phyloP scores from a whole-genome alignment of 2,888 invertebrate species.

The Apodemia mormo region DNA sequence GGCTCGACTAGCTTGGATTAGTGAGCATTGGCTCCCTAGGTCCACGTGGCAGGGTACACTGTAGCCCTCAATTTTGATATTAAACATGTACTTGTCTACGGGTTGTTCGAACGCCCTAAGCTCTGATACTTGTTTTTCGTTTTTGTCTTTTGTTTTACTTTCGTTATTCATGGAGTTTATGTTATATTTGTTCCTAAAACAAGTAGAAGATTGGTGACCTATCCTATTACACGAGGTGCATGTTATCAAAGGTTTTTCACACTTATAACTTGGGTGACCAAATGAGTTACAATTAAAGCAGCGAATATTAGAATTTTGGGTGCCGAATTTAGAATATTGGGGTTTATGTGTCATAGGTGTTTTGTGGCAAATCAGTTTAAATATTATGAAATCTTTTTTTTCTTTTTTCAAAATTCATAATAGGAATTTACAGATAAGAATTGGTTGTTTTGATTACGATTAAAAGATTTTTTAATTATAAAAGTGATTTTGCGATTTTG shows the following conservation, averaged over 20 bases:
- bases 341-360: neutral
- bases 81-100: neutral
- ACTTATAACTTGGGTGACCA: constrained; percentile 10
- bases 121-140: neutral
- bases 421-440: too few relatives aligned
- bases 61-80: neutral
- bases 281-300: neutral
- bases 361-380: too few relatives aligned
- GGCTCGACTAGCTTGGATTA: neutral
- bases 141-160: neutral
- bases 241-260: neutral
- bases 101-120: neutral
- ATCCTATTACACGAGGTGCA: constrained; percentile 4
- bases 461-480: too few relatives aligned
- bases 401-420: too few relatives aligned
- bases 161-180: neutral
- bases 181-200: neutral
- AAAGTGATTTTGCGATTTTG: too few relatives aligned
- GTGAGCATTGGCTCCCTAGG: neutral
- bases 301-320: neutral
- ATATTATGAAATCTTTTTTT: too few relatives aligned
- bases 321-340: neutral
- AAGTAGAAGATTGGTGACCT: neutral
- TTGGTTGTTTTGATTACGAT: too few relatives aligned
- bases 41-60: neutral